Conservation (phyloP, 2,113 vertebrate species). For the Camelus bactrianus region DNA sequence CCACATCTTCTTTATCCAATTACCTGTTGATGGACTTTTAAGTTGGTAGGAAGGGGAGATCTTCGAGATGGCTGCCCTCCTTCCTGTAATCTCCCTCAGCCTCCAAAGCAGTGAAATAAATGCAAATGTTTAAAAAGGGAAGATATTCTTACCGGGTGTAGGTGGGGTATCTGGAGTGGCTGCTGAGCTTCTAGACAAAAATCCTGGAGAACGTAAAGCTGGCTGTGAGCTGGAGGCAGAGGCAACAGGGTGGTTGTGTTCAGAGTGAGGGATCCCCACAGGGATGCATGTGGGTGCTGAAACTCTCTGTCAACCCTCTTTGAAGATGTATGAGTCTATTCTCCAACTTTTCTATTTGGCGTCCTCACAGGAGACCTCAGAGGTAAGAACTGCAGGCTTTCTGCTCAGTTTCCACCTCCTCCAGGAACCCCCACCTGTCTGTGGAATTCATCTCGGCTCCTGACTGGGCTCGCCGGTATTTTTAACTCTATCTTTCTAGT, state of each 20-base stretch:
- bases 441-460: neutral
- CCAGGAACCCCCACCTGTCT: neutral
- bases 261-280: neutral
- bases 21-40: too few relatives aligned
- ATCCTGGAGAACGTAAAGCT: neutral
- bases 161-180: neutral
- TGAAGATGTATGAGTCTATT: neutral
- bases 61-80: neutral
- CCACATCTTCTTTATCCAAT: too few relatives aligned
- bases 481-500: neutral
- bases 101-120: too few relatives aligned
- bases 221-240: neutral
- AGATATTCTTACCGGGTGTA: too few relatives aligned
- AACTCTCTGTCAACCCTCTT: neutral
- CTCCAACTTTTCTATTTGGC: neutral
- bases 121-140: too few relatives aligned
- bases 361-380: neutral
- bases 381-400: neutral
- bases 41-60: neutral
- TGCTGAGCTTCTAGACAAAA: neutral
- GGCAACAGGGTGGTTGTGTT: too few relatives aligned
- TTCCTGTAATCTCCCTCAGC: neutral
- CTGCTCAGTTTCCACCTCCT: neutral
- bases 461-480: neutral
- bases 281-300: neutral